Base-by-base conservation (phyloP, 2,888 invertebrate species). In the Adelognathus sp. region DNA sequence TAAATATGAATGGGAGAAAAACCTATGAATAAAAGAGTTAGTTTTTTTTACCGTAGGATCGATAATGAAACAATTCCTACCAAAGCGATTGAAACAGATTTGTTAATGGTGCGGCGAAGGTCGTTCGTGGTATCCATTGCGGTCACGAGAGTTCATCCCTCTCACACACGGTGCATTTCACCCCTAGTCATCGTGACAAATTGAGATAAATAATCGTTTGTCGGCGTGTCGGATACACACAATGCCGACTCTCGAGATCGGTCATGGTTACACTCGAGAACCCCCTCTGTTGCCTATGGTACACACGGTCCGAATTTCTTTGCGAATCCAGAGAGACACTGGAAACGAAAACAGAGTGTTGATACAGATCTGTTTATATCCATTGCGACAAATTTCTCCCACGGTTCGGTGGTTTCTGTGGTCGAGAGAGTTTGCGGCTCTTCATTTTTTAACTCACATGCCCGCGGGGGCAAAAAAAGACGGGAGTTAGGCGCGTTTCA, bases 191-290 rank as follows among this genome's bases (percentile, higher is more conserved):
- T 71, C 69, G 88, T 87, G 87, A 89, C 87, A 89, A 89, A 90
- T 89, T 87, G 88, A 90, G 88, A 90, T 90, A 90, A 90, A 88
- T 89, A 88, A 88, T 90, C 84, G 85, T 86, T 85, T 85, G 83
- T 82, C 81, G 74, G 76, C 41, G 74, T 36, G 41, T 18, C 52
- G 70, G 81, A 79, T 74, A 81, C 73, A 88, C 88, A 88, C 88
- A 87, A 78, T 73, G 31, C 66, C 41, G 44, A 75, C 87, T 81
- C 87, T 88, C 77, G 84, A 88, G 84, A 88, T 87, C 87, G 80
- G 88, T 86, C 86, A 86, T 80, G 83, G 84, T 71, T 84, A 79
- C 78, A 84, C 88, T 88, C 84, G 83, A 87, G 84, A 56, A 63
- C 31, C 18, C 29, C n/a, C n/a, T n/a, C n/a, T n/a, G n/a, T n/a